phyloP scores from a whole-genome alignment of 2,113 vertebrate genomes.

The Panthera tigris region DNA sequence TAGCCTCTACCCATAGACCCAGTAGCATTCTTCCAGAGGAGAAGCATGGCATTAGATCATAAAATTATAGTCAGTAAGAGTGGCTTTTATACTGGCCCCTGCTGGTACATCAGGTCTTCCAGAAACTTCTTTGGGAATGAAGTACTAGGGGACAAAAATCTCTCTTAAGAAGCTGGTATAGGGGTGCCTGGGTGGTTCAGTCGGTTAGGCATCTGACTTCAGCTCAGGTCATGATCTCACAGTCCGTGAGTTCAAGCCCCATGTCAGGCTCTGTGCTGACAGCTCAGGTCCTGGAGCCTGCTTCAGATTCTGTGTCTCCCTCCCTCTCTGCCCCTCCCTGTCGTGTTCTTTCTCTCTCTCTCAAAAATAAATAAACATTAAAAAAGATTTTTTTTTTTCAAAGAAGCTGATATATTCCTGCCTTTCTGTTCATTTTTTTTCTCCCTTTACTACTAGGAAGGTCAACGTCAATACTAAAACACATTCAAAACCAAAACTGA shows the following conservation, averaged over 20 bases:
- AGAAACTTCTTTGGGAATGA: constrained; percentile 9
- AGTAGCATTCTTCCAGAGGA: neutral
- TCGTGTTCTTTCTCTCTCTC: too few species aligned
- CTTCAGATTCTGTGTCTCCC: too few species aligned
- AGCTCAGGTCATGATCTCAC: too few species aligned
- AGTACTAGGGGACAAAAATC: neutral
- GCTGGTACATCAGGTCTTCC: neutral
- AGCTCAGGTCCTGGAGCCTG: too few species aligned
- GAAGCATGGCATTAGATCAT: neutral
- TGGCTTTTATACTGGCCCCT: neutral
- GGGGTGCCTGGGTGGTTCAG: too few species aligned
- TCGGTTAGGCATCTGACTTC: too few species aligned
- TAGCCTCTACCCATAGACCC: neutral
- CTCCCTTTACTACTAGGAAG: neutral
- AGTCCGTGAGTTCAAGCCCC: too few species aligned
- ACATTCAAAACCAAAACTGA: neutral
- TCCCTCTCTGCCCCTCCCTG: too few species aligned
- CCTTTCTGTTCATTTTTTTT: neutral
- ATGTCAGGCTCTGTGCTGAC: too few species aligned
- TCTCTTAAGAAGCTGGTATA: neutral
- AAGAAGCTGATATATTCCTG: neutral
- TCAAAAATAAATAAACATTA: too few species aligned
- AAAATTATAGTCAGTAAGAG: neutral
- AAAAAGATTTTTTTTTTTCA: too few species aligned
- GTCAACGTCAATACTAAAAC: neutral